A percentile compares a stretch with the other conserved stretches of the same genome.
Evolutionary conservation across 2,888 invertebrate genomes (phyloP).

Genomic region (Molorchus minor): DNA sequence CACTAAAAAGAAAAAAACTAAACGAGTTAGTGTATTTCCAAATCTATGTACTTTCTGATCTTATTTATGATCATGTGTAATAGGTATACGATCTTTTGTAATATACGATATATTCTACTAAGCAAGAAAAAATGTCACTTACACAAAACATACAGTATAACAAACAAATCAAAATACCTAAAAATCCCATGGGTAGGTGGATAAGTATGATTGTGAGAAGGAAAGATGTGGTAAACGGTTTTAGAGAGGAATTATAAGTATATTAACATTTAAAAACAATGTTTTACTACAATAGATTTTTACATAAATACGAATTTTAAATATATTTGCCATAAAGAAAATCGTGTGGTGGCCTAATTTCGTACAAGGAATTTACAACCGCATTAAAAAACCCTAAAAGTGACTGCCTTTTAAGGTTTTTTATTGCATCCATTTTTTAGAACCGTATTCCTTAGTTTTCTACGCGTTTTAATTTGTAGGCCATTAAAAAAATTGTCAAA

Average conservation of each 20-base stretch:
- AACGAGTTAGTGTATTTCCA: no score
- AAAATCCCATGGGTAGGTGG: conserved; percentile 35
- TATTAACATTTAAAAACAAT: conserved; percentile 8
- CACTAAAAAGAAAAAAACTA: no score
- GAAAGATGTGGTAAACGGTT: conserved; percentile 24
- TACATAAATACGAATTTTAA: conserved; percentile 6
- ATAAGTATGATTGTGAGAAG: conserved; percentile 27
- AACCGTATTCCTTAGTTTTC: no score
- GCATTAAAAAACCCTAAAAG: no score
- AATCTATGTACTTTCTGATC: not conserved
- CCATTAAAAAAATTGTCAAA: no score
- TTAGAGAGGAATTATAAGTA: conserved; percentile 9
- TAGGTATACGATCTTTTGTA: not conserved
- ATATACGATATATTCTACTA: conserved; percentile 17
- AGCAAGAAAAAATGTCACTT: conserved; percentile 11
- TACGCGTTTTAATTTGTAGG: no score
- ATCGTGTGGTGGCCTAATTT: conserved; percentile 6
- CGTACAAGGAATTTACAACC: not conserved
- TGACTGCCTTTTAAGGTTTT: no score
- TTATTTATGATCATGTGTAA: not conserved
- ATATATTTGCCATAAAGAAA: conserved; percentile 1
- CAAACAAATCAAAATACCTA: conserved; percentile 26
- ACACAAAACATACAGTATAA: conserved; percentile 26
- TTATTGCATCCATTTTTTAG: no score
- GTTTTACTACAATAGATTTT: not conserved